Conservation (phyloP, 2,797 vertebrate genomes). For the Dendrocincla tyrannina region DNA sequence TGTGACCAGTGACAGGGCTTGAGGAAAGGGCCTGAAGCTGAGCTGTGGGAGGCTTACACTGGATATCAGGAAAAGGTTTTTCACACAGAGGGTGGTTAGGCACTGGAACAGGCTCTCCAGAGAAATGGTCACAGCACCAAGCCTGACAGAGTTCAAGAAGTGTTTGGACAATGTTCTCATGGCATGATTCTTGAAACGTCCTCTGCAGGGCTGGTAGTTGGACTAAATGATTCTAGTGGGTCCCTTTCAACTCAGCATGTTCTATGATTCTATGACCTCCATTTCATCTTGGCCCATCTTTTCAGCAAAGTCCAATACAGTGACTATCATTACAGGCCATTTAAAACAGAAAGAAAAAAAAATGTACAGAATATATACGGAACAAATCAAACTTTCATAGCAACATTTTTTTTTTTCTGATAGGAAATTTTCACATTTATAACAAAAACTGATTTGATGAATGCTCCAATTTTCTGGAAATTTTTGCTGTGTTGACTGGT, state of each 20-base stretch:
- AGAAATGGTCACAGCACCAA: background rate
- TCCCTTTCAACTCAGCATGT: background rate
- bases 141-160: background rate
- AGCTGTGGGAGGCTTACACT: rapidly evolving
- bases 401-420: background rate
- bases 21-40: rapidly evolving
- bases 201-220: rapidly evolving
- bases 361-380: background rate
- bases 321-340: background rate
- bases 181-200: background rate
- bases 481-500: background rate
- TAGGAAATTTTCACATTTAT: background rate
- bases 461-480: background rate
- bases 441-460: background rate
- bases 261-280: background rate
- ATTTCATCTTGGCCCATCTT: background rate
- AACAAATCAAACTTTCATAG: background rate
- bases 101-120: background rate
- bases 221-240: background rate
- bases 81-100: rapidly evolving
- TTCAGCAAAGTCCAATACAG: background rate
- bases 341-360: background rate
- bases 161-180: background rate
- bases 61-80: rapidly evolving
- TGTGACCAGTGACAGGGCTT: rapidly evolving